Conservation (phyloP, 35 echinoderm and acorn worm species). For the Heliocidaris erythrogramma region DNA sequence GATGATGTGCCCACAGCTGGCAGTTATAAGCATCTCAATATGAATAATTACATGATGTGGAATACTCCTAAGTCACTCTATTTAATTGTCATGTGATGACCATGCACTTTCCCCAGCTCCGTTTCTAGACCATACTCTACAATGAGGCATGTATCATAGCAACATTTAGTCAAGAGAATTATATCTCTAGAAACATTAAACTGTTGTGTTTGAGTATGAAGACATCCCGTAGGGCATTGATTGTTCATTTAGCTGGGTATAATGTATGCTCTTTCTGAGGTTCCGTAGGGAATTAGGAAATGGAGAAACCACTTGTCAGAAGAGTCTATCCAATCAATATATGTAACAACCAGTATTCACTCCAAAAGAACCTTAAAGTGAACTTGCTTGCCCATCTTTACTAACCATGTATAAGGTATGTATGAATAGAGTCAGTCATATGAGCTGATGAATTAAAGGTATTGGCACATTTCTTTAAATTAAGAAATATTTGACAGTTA, state of each 20-base stretch:
- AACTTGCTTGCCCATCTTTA: background rate
- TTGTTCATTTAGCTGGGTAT: background rate
- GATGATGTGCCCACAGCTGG: background rate
- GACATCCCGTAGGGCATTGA: background rate
- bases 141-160: background rate
- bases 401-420: too few relatives aligned
- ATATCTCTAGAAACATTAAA: background rate
- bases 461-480: too few relatives aligned
- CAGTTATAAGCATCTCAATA: background rate
- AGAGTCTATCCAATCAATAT: conserved; percentile 2
- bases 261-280: background rate
- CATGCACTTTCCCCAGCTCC: background rate
- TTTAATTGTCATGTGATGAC: background rate
- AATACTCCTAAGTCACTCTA: background rate
- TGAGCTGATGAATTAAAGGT: too few relatives aligned
- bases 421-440: too few relatives aligned
- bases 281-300: background rate
- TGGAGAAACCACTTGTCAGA: background rate
- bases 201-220: background rate
- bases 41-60: background rate
- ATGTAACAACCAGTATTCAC: background rate
- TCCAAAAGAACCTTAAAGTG: background rate
- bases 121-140: background rate
- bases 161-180: background rate
- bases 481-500: too few relatives aligned